A percentile compares a stretch with the other conserved stretches of the same genome.
These are phyloP conservation scores for Drosophila prostipennis DNA, from an alignment of 2,888 invertebrate genomes.

Conservation along the genomic window DNA sequence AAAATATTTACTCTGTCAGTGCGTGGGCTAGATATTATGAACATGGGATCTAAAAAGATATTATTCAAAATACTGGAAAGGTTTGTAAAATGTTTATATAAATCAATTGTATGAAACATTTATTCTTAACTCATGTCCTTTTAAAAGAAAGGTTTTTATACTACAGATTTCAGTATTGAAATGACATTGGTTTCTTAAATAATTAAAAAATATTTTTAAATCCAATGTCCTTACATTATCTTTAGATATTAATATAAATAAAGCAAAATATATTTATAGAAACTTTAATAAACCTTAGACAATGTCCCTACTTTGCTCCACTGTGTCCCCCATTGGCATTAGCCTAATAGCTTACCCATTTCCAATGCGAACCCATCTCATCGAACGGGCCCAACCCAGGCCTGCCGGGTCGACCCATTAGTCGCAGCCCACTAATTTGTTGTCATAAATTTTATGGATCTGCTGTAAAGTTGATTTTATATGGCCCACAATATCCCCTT, in stretches of 20 bases:
- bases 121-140: no score
- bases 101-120: no score
- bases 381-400: conserved; percentile 16
- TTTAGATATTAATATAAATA: no score
- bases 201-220: no score
- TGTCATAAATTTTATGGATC: conserved; percentile 59
- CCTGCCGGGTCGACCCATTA: conserved; percentile 24
- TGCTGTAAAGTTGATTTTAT: conserved; percentile 28
- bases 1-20: neutral
- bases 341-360: conserved; percentile 31
- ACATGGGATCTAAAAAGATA: no score
- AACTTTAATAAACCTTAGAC: neutral
- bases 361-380: conserved; percentile 5
- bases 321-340: conserved; percentile 21
- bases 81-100: no score
- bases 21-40: neutral
- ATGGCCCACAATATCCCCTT: conserved; percentile 11
- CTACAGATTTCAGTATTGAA: no score
- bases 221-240: no score
- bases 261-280: no score
- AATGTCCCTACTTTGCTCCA: conserved; percentile 1
- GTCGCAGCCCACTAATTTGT: conserved; percentile 51
- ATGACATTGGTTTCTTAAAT: no score
- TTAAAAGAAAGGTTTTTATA: no score
- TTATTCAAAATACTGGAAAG: neutral